Evolutionary conservation across 2,797 vertebrate species (phyloP).

Genomic region (Phrynocephalus vlangalii): DNA sequence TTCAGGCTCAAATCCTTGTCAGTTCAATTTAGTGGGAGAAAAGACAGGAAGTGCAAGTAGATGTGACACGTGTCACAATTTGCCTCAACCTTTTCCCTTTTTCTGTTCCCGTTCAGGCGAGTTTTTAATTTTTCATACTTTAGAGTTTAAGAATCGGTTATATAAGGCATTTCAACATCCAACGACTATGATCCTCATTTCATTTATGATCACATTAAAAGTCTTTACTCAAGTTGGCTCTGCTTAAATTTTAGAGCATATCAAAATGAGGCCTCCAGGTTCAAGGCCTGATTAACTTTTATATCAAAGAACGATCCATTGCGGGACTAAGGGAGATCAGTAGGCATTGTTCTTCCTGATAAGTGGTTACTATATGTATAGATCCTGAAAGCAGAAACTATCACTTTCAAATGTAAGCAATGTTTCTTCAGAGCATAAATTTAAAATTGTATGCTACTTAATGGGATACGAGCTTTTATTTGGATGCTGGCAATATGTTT

Average conservation of each 20-base stretch:
- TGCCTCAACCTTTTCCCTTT: conserved; percentile 22
- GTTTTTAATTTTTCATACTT: conserved; percentile 44
- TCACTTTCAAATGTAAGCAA: neutral
- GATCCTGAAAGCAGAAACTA: neutral
- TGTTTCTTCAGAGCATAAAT: neutral
- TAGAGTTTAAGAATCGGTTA: neutral
- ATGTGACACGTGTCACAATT: conserved; percentile 7
- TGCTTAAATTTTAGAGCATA: conserved; percentile 5
- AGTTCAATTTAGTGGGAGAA: neutral
- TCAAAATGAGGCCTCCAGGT: neutral
- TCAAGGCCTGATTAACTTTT: neutral
- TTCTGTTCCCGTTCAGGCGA: neutral
- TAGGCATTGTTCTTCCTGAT: neutral
- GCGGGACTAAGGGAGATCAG: neutral
- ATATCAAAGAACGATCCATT: neutral
- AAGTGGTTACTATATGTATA: no score
- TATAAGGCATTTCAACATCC: conserved; percentile 23
- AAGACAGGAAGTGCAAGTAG: conserved; percentile 21
- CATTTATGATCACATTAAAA: conserved; percentile 39
- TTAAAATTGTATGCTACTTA: neutral
- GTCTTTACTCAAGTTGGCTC: neutral
- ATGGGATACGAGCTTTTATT: neutral
- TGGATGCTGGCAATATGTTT: neutral
- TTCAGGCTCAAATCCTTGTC: conserved; percentile 20
- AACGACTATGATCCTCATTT: conserved; percentile 37